Evolutionary conservation across 2,888 invertebrate genomes (phyloP), one percentile per base, ranked within the genome.

Genomic region (Drosophila pseudotalamancana): DNA sequence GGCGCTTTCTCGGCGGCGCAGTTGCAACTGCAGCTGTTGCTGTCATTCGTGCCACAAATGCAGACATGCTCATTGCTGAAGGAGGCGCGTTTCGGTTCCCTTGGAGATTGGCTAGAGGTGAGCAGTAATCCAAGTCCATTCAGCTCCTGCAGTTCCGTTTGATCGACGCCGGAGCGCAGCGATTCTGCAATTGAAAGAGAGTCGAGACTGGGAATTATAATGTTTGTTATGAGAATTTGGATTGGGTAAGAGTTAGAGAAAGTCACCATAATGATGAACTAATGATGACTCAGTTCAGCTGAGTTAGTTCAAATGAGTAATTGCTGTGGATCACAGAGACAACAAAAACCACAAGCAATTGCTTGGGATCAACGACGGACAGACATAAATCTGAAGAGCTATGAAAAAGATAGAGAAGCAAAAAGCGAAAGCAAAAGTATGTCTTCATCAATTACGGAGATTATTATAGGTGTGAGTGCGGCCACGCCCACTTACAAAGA

Each of bases 21-120:
- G 37, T 39, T 42, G 67, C 79, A 78, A 18, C 14, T 45, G 27
- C 32, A 48, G 40, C n/a, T n/a, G n/a, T n/a, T n/a, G n/a, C n/a
- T n/a, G n/a, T n/a, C n/a, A n/a, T 40, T 40, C 5, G 50, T 55
- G 27, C 67, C 79, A 29, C 75, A 76, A 42, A 54, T 27, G 42
- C 86, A 86, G 37, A 21, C 40, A 49, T 64, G 40, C 53, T 80
- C 86, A 49, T 63, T 72, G 46, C 60, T 18, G 1, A 80, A 50
- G n/a, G 86, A 86, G 12, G 86, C 57, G 2, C 79, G 69, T n/a
- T 86, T 80, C 3, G 79, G 76, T 40, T 85, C 86, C 0, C 76
- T 59, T 6, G 76, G 43, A 25, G 72, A 61, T 23, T 61, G 60
- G 23, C 18, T 32, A 31, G 46, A 1, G 6, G 70, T n/a, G 11